These are phyloP conservation scores for Caerostris extrusa DNA, from an alignment of 1,140 invertebrate species.

Conservation along the genomic window DNA sequence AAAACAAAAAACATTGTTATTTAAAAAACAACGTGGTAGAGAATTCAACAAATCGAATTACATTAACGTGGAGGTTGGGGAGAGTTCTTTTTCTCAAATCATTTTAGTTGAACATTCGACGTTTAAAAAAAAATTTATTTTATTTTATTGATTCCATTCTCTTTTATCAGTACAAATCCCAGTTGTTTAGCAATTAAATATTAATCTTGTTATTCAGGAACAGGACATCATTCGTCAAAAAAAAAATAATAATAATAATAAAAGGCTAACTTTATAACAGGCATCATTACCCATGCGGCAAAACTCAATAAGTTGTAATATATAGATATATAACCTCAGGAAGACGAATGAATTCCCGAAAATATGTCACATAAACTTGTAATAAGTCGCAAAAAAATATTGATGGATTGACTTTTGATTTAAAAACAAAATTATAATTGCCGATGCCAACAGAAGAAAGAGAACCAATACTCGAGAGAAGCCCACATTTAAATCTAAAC, in stretches of 20 bases:
- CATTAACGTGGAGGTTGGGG: no score
- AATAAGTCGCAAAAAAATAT: not conserved
- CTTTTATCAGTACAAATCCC: no score
- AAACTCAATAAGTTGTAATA: not conserved
- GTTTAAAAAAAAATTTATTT: no score
- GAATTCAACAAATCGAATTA: no score
- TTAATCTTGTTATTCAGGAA: no score
- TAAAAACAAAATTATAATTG: not conserved
- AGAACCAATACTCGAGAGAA: not conserved
- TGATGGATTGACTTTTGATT: not conserved
- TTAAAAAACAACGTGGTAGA: no score
- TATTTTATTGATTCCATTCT: no score
- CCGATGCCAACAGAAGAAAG: not conserved
- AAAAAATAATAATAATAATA: not conserved
- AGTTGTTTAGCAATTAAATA: no score
- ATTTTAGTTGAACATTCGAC: no score
- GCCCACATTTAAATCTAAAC: not conserved
- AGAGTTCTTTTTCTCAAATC: no score
- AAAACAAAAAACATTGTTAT: no score
- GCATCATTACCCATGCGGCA: not conserved
- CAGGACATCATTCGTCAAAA: no score
- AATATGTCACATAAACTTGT: not conserved
- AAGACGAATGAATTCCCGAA: not conserved
- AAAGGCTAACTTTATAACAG: conserved; percentile 1
- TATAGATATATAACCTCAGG: not conserved